phyloP scores from a whole-genome alignment of 2,797 vertebrate species.

The Crocidura indochinensis region DNA sequence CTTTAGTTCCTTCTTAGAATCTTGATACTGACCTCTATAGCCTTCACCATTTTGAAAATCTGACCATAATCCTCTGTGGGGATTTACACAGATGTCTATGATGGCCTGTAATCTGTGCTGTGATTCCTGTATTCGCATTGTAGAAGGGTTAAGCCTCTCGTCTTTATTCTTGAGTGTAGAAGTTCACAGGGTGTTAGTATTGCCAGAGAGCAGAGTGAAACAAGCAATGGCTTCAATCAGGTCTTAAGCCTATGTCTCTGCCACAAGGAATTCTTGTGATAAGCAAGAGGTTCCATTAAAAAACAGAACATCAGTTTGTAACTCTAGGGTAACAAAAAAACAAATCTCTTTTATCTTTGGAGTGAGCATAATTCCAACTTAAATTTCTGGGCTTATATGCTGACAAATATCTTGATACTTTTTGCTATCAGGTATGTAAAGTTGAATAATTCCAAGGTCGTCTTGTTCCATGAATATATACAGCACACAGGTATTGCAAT shows the following conservation, averaged over 20 bases:
- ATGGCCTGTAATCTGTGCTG: conserved; percentile 91
- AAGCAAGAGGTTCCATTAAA: conserved; percentile 88
- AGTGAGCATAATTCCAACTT: background rate
- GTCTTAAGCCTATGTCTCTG: conserved; percentile 82
- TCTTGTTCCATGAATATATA: background rate
- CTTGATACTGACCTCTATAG: conserved; percentile 88
- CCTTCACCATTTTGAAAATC: conserved; percentile 91
- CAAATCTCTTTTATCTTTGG: conserved; percentile 1
- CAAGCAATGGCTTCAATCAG: conserved; percentile 90
- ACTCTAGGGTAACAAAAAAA: conserved; percentile 23
- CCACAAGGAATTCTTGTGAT: conserved; percentile 86
- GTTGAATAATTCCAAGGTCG: background rate
- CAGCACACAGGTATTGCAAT: background rate
- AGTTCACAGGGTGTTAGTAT: conserved; percentile 86
- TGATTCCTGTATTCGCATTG: conserved; percentile 89
- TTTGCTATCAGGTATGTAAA: background rate
- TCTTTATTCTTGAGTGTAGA: conserved; percentile 88
- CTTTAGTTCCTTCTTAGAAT: conserved; percentile 81
- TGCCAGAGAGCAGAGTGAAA: conserved; percentile 88
- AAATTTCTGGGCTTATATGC: background rate
- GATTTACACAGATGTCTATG: conserved; percentile 92
- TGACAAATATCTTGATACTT: background rate
- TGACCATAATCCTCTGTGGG: conserved; percentile 90
- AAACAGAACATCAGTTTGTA: conserved; percentile 86
- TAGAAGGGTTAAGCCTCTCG: conserved; percentile 90